Percentiles rank a stretch among this genome's conserved stretches.
Evolutionary conservation across 2,797 vertebrate species (phyloP).

Genomic region (Cygnus olor): DNA sequence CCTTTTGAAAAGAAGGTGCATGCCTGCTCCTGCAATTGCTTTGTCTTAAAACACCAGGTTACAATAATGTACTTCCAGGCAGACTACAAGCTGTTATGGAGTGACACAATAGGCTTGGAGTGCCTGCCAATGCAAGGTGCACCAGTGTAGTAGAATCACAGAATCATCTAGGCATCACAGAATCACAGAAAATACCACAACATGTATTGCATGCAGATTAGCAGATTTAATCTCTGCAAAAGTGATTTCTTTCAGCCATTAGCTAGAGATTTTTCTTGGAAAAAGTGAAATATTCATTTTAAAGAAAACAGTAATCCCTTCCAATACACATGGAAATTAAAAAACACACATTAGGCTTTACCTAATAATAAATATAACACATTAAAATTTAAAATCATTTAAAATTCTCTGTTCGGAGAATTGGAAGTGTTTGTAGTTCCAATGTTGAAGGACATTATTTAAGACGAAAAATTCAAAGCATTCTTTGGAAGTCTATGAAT

Average conservation of each 20-base stretch:
- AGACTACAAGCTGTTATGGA: background rate
- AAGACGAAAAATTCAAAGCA: background rate
- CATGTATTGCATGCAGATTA: fast-evolving
- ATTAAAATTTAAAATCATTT: background rate
- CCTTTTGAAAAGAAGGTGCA: background rate
- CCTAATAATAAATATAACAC: background rate
- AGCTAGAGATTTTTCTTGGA: no score
- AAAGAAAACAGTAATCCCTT: background rate
- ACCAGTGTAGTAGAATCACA: background rate
- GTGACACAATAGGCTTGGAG: background rate
- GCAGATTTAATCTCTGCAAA: background rate
- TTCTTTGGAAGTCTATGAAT: background rate
- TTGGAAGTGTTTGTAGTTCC: background rate
- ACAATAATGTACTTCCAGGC: background rate
- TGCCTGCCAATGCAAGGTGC: fast-evolving
- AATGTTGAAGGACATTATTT: background rate
- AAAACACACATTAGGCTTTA: background rate
- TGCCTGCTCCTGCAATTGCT: background rate
- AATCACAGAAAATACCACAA: background rate
- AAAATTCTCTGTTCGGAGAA: background rate
- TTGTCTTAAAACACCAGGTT: background rate
- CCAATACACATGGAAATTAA: background rate
- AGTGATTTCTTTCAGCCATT: background rate
- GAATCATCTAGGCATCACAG: no score
- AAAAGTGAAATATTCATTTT: background rate